These are phyloP conservation scores for Xanthia togata DNA, from an alignment of 2,888 invertebrate species.

Conservation along the genomic window DNA sequence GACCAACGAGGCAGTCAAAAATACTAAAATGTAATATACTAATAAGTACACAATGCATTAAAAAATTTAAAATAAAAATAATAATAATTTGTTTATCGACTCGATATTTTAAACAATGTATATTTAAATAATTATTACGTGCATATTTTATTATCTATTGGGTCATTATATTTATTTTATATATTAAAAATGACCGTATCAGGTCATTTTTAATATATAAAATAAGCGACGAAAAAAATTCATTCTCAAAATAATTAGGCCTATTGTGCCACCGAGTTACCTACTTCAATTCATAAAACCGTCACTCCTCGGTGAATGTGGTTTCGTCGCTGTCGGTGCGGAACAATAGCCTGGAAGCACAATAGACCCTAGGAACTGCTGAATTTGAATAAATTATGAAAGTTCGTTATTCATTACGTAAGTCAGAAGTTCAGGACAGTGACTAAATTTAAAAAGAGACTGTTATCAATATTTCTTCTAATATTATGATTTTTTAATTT, in stretches of 20 bases:
- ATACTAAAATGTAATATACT: no score
- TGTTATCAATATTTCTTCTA: neutral
- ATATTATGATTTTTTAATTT: constrained; percentile 57
- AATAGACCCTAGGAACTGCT: constrained; percentile 65
- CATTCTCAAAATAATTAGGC: constrained; percentile 2
- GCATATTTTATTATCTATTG: no score
- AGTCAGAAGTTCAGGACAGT: neutral
- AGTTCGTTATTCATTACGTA: constrained; percentile 8
- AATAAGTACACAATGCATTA: no score
- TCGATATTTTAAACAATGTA: no score
- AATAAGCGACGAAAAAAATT: neutral
- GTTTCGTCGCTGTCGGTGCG: constrained; percentile 27
- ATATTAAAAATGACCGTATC: no score
- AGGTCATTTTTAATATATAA: no score
- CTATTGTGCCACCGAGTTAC: constrained; percentile 15
- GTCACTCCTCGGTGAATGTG: constrained; percentile 30
- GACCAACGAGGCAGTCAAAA: no score
- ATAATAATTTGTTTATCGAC: no score
- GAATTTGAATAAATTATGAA: constrained; percentile 45
- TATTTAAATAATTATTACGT: no score
- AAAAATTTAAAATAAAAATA: no score
- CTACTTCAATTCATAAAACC: constrained; percentile 37
- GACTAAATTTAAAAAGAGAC: neutral
- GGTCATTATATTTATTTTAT: no score
- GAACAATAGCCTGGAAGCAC: constrained; percentile 48